Conservation (phyloP, 2,797 vertebrate genomes). For the Bryconaethiops microstoma region DNA sequence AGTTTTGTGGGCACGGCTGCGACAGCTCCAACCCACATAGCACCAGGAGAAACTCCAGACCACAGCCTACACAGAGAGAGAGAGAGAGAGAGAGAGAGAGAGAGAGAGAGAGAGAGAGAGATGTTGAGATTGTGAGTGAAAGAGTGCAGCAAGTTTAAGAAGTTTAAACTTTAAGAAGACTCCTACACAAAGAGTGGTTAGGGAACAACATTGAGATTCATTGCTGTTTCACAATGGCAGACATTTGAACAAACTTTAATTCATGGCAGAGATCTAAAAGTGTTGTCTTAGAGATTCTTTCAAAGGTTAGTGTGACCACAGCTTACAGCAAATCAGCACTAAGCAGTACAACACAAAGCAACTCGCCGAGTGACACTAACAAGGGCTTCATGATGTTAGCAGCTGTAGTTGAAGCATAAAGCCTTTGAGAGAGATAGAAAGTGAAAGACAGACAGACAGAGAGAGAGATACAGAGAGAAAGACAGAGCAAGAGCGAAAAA, state of each 20-base stretch:
- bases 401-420: background rate
- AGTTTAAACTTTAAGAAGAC: background rate
- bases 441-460: background rate
- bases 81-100: background rate
- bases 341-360: background rate
- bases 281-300: background rate
- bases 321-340: conserved; percentile 7
- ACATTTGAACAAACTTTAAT: background rate
- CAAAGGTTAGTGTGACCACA: background rate
- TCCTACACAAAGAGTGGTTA: background rate
- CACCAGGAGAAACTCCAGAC: conserved; percentile 89
- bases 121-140: background rate
- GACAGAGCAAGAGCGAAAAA: background rate
- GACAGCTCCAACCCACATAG: conserved; percentile 86
- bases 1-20: conserved; percentile 87
- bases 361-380: conserved; percentile 17
- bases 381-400: background rate
- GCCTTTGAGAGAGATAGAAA: too few species aligned
- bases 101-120: too few species aligned
- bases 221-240: background rate
- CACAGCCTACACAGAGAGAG: conserved; percentile 77
- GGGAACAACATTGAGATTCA: background rate
- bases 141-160: too few species aligned
- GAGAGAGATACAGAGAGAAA: background rate
- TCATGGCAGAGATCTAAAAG: background rate